A percentile compares a stretch with the other conserved stretches of the same genome.
Evolutionary conservation across 2,113 vertebrate species (phyloP).

Genomic region (Solenodon paradoxus): DNA sequence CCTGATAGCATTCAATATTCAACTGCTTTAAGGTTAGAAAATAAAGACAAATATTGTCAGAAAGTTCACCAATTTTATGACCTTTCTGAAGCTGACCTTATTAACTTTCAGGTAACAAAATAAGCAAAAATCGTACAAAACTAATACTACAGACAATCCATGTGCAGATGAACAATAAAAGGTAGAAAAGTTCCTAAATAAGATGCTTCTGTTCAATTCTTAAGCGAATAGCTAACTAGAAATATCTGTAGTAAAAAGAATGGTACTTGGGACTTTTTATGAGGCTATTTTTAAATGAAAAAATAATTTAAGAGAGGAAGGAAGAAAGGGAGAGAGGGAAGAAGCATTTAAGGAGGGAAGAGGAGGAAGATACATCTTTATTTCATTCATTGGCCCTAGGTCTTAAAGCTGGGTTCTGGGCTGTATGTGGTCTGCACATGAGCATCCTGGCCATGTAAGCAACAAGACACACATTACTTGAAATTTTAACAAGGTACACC

Average conservation of each 20-base stretch:
- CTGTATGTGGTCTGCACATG: too few relatives aligned
- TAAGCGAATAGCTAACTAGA: conserved; percentile 30
- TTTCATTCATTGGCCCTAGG: too few relatives aligned
- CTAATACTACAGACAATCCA: background rate
- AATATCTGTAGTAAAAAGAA: conserved; percentile 12
- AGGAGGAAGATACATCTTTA: too few relatives aligned
- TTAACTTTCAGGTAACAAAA: conserved; percentile 31
- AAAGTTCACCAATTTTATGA: background rate
- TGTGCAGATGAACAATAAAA: background rate
- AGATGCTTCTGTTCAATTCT: background rate
- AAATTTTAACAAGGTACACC: too few relatives aligned
- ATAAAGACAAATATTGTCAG: conserved; percentile 19
- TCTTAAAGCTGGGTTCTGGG: too few relatives aligned
- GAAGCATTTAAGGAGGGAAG: too few relatives aligned
- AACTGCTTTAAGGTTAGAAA: background rate
- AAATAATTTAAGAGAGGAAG: too few relatives aligned
- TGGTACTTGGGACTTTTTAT: too few relatives aligned
- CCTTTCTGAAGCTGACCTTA: background rate
- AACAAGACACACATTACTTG: too few relatives aligned
- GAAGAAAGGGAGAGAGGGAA: too few relatives aligned
- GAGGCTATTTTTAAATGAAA: too few relatives aligned
- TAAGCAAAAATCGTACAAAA: conserved; percentile 24
- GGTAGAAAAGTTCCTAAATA: background rate
- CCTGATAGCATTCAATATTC: background rate
- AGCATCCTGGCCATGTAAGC: too few relatives aligned